Base-by-base conservation (phyloP, 1,140 invertebrate species). In the Drosophila kikkawai region DNA sequence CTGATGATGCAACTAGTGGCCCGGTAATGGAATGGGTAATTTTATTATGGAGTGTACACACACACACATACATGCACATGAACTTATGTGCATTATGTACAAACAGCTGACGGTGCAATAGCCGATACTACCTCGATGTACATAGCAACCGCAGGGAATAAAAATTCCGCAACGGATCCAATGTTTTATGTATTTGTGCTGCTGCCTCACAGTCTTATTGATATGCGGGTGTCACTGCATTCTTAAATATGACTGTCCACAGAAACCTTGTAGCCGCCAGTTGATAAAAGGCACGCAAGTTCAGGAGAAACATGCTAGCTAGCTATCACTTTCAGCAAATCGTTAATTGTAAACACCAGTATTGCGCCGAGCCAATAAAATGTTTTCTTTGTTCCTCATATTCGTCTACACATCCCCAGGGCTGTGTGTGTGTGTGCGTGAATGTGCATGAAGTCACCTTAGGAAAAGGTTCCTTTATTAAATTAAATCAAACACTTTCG, bases 271-370 rank as follows among this genome's bases (percentile, higher is more conserved):
- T 66, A 34, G 26, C 7, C 9, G 26, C 7, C 9, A 12, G 22
- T 34, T 17, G 45, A 53, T 70, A 66, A 70, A 67, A 34, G 47
- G 61, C 47, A 53, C 32, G 47, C 60, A 55, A 44, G 61, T 53
- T 56, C 12, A 51, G 15, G 15, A 26, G 32, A 55, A 12, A 55
- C 32, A 63, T 66, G 63, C 63, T 66, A 66, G 53, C 53, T 1
- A 11, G 48, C 48, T 56, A 64, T 68, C 67, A 56, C 48, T 47
- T 56, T 19, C 67, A 56, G 44, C 13, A 70, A 70, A 70, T 70
- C 64, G 67, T 70, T 70, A 70, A 70, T 68, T 70, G 67, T 70
- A 68, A 70, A 68, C 67, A 70, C 45, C 64, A 45, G 64, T 45
- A 56, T 26, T 69, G 64, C 48, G 48, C 48, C 64, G 41, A 68